Conservation (phyloP, 2,113 vertebrate species). For the Lampris incognitus region DNA sequence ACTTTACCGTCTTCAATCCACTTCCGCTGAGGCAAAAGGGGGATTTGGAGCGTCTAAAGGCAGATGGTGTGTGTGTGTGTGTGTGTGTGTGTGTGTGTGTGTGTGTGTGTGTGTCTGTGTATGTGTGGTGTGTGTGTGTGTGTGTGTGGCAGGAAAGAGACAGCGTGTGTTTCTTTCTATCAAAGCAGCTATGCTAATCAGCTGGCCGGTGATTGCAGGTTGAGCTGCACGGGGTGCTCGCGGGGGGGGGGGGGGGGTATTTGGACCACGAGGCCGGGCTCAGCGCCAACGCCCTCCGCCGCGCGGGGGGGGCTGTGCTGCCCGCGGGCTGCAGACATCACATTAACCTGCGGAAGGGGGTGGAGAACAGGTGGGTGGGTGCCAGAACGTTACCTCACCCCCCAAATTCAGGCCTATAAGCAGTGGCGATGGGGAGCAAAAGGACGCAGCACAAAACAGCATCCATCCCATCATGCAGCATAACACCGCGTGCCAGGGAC, state of each 20-base stretch:
- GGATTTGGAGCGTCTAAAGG: slow-evolving; percentile 51
- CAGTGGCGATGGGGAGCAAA: no score
- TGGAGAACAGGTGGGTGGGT: slow-evolving; percentile 20
- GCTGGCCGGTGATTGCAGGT: slow-evolving; percentile 64
- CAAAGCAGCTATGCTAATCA: slow-evolving; percentile 74
- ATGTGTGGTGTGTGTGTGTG: slow-evolving; percentile 15
- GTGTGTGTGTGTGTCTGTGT: no score
- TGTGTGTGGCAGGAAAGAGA: slow-evolving; percentile 40
- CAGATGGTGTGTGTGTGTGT: slow-evolving; percentile 33
- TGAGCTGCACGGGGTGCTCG: slow-evolving; percentile 55
- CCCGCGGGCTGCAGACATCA: slow-evolving; percentile 35
- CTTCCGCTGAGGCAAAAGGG: slow-evolving; percentile 40
- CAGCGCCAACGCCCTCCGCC: slow-evolving; percentile 58
- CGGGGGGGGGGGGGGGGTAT: slow-evolving; percentile 40
- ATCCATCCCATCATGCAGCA: no score
- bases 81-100: no score
- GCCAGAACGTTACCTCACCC: not conserved
- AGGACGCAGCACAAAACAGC: no score
- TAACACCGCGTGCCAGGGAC: no score
- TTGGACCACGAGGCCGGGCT: slow-evolving; percentile 65
- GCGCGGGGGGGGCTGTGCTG: slow-evolving; percentile 40
- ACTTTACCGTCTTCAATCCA: slow-evolving; percentile 3
- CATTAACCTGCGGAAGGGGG: slow-evolving; percentile 58
- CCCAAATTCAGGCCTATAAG: no score
- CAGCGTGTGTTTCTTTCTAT: slow-evolving; percentile 63